phyloP scores from a whole-genome alignment of 2,113 vertebrate species.

The Oryzias woworae region DNA sequence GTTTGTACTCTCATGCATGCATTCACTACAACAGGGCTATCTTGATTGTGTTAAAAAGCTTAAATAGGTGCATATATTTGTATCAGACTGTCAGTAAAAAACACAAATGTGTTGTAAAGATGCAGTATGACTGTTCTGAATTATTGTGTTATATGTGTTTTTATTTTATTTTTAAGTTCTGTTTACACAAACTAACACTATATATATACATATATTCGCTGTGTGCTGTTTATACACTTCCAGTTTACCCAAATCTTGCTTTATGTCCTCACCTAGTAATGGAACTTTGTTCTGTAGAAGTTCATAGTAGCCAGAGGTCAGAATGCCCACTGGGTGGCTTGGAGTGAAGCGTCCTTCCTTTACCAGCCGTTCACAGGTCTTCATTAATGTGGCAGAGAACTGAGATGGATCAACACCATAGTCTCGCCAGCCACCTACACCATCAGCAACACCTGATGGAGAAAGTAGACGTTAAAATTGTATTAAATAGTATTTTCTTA shows the following conservation, averaged over 20 bases:
- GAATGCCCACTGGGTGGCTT: constrained; percentile 92
- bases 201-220: background rate
- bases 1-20: too few species aligned
- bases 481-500: too few species aligned
- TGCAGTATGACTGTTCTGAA: too few species aligned
- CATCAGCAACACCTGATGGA: constrained; percentile 91
- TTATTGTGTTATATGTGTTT: background rate
- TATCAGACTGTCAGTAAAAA: too few species aligned
- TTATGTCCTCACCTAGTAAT: constrained; percentile 87
- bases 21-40: too few species aligned
- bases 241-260: background rate
- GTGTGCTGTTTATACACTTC: constrained; percentile 6
- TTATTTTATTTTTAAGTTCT: constrained; percentile 20
- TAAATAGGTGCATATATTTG: too few species aligned
- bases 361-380: constrained; percentile 93
- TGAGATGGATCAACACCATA: constrained; percentile 98
- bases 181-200: constrained; percentile 18
- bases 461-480: background rate
- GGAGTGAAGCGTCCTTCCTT: constrained; percentile 96
- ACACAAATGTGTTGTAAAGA: too few species aligned
- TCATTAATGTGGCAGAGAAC: constrained; percentile 98
- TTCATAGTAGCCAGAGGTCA: constrained; percentile 94
- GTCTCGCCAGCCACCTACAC: constrained; percentile 97
- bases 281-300: constrained; percentile 98
- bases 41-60: too few species aligned